Conservation (phyloP, 2,888 invertebrate genomes). For the Hypomecis punctinalis region DNA sequence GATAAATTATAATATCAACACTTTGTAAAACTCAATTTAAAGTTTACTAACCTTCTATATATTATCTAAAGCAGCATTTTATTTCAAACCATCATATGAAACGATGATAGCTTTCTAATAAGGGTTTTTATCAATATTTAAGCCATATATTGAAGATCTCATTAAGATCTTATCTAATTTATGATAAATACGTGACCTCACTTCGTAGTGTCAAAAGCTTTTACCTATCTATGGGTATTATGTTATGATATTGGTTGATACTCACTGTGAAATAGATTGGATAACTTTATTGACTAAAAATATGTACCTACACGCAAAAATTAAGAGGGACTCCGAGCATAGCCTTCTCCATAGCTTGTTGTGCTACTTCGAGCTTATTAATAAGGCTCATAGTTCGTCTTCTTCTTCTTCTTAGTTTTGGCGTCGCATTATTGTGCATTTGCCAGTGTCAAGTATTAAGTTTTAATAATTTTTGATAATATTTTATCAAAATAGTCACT, state of each 20-base stretch:
- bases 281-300: background rate
- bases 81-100: constrained; percentile 22
- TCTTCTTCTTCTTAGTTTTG: too few species aligned
- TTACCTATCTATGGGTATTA: constrained; percentile 10
- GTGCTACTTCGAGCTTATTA: too few species aligned
- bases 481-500: too few species aligned
- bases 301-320: background rate
- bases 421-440: too few species aligned
- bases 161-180: constrained; percentile 59
- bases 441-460: too few species aligned
- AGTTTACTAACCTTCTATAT: background rate
- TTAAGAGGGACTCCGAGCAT: too few species aligned
- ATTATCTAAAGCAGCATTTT: background rate
- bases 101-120: constrained; percentile 35
- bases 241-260: constrained; percentile 4
- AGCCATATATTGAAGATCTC: constrained; percentile 53
- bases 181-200: constrained; percentile 54
- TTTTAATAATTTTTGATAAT: too few species aligned
- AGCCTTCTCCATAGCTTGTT: too few species aligned
- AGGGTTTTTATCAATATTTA: constrained; percentile 35
- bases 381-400: too few species aligned
- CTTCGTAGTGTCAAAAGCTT: constrained; percentile 41
- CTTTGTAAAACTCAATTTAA: constrained; percentile 1
- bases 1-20: background rate
- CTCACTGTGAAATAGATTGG: constrained; percentile 2